A percentile compares a stretch with the other conserved stretches of the same genome.
phyloP scores from a whole-genome alignment of 1,140 invertebrate genomes.

The Oscheius sp. region DNA sequence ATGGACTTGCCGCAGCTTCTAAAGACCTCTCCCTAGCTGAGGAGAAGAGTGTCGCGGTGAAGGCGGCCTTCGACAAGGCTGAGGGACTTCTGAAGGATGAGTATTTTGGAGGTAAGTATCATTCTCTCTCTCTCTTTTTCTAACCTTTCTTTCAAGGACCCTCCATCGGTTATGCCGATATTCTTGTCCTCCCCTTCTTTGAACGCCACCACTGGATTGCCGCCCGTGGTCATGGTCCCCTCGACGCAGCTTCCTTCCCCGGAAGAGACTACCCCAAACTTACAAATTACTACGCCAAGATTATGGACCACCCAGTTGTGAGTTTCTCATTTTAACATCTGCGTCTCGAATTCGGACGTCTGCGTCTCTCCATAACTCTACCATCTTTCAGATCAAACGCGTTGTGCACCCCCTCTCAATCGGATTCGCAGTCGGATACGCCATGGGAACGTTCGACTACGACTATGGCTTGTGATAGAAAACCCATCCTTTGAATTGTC shows the following conservation, averaged over 20 bases:
- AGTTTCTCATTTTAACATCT: background rate
- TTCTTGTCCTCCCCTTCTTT: constrained; percentile 10
- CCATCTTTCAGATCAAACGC: background rate
- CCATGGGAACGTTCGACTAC: too few relatives aligned
- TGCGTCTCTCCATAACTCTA: too few relatives aligned
- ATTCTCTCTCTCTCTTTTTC: background rate
- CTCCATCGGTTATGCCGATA: too few relatives aligned
- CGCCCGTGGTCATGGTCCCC: background rate
- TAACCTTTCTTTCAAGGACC: too few relatives aligned
- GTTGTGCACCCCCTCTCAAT: too few relatives aligned
- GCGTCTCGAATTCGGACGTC: too few relatives aligned
- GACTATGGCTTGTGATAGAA: too few relatives aligned
- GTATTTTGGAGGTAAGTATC: constrained; percentile 29
- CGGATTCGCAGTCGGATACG: too few relatives aligned
- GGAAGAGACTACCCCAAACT: constrained; percentile 24
- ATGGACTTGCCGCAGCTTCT: background rate
- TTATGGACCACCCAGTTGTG: too few relatives aligned
- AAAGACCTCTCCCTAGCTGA: background rate
- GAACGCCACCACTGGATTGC: background rate
- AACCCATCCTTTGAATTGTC: too few relatives aligned
- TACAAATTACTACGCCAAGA: constrained; percentile 1
- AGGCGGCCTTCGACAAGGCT: constrained; percentile 15
- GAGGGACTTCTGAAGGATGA: constrained; percentile 21
- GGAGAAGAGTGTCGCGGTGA: constrained; percentile 12
- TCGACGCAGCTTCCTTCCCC: constrained; percentile 1